Percentiles rank a stretch among this genome's conserved stretches.
Evolutionary conservation across 2,113 vertebrate species (phyloP).

Genomic region (Cheilinus undulatus): DNA sequence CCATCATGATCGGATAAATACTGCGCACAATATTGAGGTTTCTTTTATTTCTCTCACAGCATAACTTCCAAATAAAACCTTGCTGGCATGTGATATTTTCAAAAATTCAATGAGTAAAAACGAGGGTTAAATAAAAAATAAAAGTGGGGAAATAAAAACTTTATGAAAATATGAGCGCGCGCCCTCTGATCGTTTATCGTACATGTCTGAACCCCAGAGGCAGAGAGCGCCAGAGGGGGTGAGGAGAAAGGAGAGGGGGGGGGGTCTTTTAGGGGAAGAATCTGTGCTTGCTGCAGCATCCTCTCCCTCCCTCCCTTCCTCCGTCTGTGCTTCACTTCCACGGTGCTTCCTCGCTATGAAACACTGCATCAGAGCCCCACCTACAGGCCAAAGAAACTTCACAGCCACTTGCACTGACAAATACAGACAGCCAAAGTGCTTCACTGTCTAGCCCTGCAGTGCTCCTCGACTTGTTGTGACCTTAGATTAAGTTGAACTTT

Average conservation of each 20-base stretch:
- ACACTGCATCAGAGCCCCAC: constrained; percentile 85
- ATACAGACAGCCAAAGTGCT: constrained; percentile 10
- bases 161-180: background rate
- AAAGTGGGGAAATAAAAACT: constrained; percentile 3
- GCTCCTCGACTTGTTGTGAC: background rate
- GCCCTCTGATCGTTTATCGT: background rate
- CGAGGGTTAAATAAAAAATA: background rate
- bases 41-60: background rate
- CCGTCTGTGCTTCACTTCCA: constrained; percentile 14
- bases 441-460: background rate
- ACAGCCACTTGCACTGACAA: constrained; percentile 33
- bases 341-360: constrained; percentile 61
- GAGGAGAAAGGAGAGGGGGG: background rate
- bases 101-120: background rate
- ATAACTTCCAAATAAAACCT: background rate
- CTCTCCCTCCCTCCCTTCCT: constrained; percentile 8
- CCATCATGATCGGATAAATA: constrained; percentile 9
- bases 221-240: background rate
- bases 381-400: constrained; percentile 76
- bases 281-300: constrained; percentile 53
- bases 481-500: background rate
- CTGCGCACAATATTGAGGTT: background rate
- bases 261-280: background rate
- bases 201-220: background rate
- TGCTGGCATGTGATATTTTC: background rate